Evolutionary conservation across 2,888 invertebrate genomes (phyloP), one percentile per base, ranked within the genome.

Genomic region (Rhyacophila evoluta): DNA sequence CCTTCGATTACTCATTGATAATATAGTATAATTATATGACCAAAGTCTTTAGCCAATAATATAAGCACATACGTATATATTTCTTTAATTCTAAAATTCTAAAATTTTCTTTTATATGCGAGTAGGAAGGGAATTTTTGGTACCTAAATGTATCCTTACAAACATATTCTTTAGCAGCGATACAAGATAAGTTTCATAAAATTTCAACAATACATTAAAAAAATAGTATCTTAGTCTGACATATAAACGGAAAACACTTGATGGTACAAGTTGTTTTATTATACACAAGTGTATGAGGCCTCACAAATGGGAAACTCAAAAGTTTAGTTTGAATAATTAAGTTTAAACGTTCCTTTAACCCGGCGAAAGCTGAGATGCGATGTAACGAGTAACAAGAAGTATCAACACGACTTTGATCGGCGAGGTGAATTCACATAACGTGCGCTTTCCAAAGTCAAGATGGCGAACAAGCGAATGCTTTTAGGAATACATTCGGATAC

Each of bases 241-340:
- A 55, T 55, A 19, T 55, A 25, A 55, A 55, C 19, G 33, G 29
- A 28, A 69, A 69, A 69, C 69, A 69, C 28, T 29, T 69, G 69
- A 69, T 33, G 28, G 8, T 19, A 69, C 69, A 6, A 10, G 25
- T 28, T 15, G 69, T n/a, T 29, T 33, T 69, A 69, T 69, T 12
- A 69, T 69, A 15, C 28, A 69, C 69, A 69, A 28, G 15, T 55
- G 55, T 39, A 39, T 39, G 39, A 15, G 15, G 39, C 28, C 11
- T 55, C 55, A 29, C 37, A 73, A 11, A 36, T 12, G 72, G 74
- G 78, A 39, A 70, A 67, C 78, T 27, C 68, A 78, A 77, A 78
- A 78, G 73, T 78, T 77, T 72, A 33, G 38, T 70, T 29, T 78
- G 78, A 74, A 78, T 78, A 78, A 78, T 78, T 78, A 74, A 78